Percentiles rank a stretch among this genome's conserved stretches.
Conservation (phyloP, 2,113 vertebrate genomes). For the Lagopus muta region DNA sequence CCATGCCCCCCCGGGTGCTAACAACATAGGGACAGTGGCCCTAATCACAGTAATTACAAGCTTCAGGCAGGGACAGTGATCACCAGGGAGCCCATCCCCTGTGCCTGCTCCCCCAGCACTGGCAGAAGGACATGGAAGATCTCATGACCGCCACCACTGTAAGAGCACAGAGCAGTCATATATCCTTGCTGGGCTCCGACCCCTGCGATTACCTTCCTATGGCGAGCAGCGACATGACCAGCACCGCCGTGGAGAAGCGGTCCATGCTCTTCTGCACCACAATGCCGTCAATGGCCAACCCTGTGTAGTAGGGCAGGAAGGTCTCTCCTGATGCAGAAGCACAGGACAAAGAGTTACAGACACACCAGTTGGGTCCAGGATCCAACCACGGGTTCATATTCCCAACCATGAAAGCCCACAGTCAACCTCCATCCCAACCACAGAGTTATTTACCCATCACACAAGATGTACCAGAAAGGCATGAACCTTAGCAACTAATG, state of each 20-base stretch:
- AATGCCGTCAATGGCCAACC: constrained; percentile 89
- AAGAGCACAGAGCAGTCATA: not conserved
- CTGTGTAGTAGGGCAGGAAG: constrained; percentile 92
- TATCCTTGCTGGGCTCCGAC: not conserved
- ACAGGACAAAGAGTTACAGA: not conserved
- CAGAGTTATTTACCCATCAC: fast-evolving
- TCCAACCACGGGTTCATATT: not conserved
- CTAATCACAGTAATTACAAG: not conserved
- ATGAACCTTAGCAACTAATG: fast-evolving
- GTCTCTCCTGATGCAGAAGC: constrained; percentile 85
- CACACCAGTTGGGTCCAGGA: fast-evolving
- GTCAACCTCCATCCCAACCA: not conserved
- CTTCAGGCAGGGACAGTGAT: not conserved
- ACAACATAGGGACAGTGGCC: not conserved
- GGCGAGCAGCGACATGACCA: constrained; percentile 81
- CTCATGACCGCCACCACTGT: not conserved
- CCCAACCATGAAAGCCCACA: fast-evolving
- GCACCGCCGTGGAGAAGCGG: constrained; percentile 82
- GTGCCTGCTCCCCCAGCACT: not conserved
- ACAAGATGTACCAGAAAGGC: not conserved
- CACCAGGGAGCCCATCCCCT: fast-evolving
- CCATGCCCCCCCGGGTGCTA: not conserved
- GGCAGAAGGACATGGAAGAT: fast-evolving
- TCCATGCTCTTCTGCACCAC: constrained; percentile 93
- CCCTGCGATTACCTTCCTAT: constrained; percentile 84